Evolutionary conservation across 2,113 vertebrate species (phyloP), one percentile per base, ranked within the genome.

Genomic region (Pseudorhombus dupliciocellatus): DNA sequence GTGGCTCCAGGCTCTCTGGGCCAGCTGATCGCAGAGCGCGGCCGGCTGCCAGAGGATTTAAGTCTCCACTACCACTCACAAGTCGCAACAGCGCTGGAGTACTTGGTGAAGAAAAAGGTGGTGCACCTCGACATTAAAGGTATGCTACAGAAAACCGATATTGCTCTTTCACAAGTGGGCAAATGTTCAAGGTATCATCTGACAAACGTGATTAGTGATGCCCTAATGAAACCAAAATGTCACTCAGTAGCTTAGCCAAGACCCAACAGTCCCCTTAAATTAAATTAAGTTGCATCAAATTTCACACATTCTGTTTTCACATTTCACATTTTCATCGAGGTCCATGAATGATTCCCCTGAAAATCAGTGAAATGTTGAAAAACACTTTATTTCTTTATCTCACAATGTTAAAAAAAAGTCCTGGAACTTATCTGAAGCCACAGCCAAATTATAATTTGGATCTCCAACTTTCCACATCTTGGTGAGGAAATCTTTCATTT

Each of bases 51-150:
- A 0, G 96, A 98, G 79, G 96, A 98, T 84, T 92, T 96, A 54
- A 95, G 96, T 50, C 94, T 99, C 48, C 93, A 96, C 84, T 99
- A 98, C 88, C 87, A 95, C 71, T 91, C 87, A 8, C 96, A 99
- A 74, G 94, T 94, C 0, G 74, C 96, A 2, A 94, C 93, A 40
- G 96, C 95, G 0, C 90, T 98, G 75, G 94, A 96, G 68, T 94
- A 97, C 89, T 92, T 99, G 56, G 93, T 94, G 5, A 93, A 91
- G 67, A 95, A 90, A 55, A 93, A 89, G 55, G 91, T 99, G 77
- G 93, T 94, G 4, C 98, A 99, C 46, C 94, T 97, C 30, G 98
- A 99, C 42, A 92, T 99, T 59, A 99, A 99, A 95, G 97, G 98
- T 98, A 87, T 56, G 69, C 57, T 30, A 58, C 2, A 62, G 1